Base-by-base conservation (phyloP, 2,113 vertebrate genomes). In the Sphyrna mokarran region DNA sequence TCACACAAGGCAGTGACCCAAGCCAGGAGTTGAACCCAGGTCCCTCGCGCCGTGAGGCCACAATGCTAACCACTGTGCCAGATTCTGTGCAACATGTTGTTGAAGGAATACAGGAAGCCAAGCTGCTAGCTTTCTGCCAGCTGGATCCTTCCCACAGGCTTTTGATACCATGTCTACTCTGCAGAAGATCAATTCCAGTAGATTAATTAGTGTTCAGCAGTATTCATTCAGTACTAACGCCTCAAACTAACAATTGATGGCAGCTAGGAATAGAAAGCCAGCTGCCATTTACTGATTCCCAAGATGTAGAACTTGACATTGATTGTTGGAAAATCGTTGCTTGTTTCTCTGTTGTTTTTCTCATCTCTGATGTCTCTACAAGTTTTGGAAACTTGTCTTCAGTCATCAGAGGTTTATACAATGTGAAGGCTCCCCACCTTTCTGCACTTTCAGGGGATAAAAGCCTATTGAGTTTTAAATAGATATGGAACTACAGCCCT, bases 141-240 rank as follows among this genome's bases (percentile, higher is more conserved):
- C 37, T 76, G 37, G 10, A 54, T 29, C 40, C 69, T 70, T 95
- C 68, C 66, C 69, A 72, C 94, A 54, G 40, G 43, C 26, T 48
- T 95, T 72, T 76, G 94, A 33, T 54, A 95, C 37, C 94, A 72
- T 72, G 94, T 95, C 68, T 26, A 95, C 70, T 95, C 69, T 72
- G 69, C 23, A 54, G 33, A 66, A 66, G 94, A 95, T 95, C 69
- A 95, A 95, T 72, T 95, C 69, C 43, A 33, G 40, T 54, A 95
- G 94, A 95, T 95, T 95, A 72, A 76, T 95, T 95, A 95, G 94
- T 95, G 68, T 94, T 94, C 40, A 26, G 63, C 93, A 70, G 22
- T 26, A 43, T 72, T 70, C 68, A 72, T 72, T 95, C 29, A 23
- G 69, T 95, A 18, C 94, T 70, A 72, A 72, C 61, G 22, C 69